These are phyloP conservation scores for Orthochromis indermauri DNA, from an alignment of 2,113 vertebrate genomes.

Conservation along the genomic window DNA sequence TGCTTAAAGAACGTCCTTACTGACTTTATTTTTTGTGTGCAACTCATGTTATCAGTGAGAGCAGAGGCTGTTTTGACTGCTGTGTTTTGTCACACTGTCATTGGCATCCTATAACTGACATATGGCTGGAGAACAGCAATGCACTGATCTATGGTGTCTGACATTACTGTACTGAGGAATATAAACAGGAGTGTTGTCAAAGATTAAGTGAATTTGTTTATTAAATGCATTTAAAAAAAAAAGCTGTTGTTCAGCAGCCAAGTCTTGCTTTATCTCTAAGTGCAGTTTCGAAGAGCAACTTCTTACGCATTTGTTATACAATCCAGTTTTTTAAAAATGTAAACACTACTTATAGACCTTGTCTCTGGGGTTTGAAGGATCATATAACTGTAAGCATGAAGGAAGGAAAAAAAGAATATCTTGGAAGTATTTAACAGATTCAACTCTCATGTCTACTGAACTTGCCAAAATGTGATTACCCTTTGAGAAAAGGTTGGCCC, in stretches of 20 bases:
- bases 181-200: neutral
- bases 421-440: constrained; percentile 5
- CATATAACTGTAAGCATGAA: neutral
- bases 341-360: neutral
- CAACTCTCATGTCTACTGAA: neutral
- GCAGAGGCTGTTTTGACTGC: neutral
- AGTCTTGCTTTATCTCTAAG: neutral
- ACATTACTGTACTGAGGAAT: neutral
- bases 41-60: neutral
- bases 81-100: neutral
- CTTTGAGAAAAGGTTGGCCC: neutral
- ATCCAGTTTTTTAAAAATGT: neutral
- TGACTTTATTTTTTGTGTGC: neutral
- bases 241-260: neutral
- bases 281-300: neutral
- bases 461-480: neutral
- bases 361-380: neutral
- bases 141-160: neutral
- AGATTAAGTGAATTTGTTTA: neutral
- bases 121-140: neutral
- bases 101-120: neutral
- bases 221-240: accelerated
- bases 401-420: neutral
- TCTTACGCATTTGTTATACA: neutral
- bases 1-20: neutral